Conservation (phyloP, 2,888 invertebrate species). For the Trissolcus brochymenae region DNA sequence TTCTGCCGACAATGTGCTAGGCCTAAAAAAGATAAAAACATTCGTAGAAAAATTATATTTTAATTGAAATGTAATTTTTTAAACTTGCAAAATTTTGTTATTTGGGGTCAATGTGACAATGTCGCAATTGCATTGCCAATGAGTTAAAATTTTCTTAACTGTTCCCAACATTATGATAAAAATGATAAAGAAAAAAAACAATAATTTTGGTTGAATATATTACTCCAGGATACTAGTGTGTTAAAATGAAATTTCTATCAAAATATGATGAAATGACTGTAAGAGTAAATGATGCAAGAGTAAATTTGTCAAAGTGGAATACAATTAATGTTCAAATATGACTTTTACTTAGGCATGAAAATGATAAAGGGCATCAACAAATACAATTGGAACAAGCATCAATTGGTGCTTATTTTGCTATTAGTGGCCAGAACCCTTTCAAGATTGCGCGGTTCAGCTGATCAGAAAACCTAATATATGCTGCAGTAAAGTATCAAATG, state of each 20-base stretch:
- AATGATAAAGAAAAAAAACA: too few species aligned
- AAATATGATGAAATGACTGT: too few species aligned
- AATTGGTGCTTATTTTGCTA: constrained; percentile 55
- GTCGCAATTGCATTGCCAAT: neutral
- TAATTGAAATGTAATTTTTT: neutral
- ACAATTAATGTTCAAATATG: constrained; percentile 34
- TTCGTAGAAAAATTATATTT: neutral
- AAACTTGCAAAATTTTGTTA: too few species aligned
- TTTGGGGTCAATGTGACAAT: too few species aligned
- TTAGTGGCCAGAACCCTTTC: constrained; percentile 57
- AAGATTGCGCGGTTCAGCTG: constrained; percentile 46
- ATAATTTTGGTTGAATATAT: too few species aligned
- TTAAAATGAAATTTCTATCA: too few species aligned
- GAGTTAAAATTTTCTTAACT: too few species aligned
- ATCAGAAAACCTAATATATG: constrained; percentile 42
- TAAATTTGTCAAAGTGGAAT: constrained; percentile 6
- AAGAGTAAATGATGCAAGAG: too few species aligned
- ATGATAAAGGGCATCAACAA: constrained; percentile 57
- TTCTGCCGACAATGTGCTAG: constrained; percentile 80
- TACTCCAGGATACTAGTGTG: too few species aligned
- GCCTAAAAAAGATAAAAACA: constrained; percentile 70
- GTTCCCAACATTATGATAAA: too few species aligned
- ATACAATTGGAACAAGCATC: constrained; percentile 62
- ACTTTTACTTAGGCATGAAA: constrained; percentile 29
- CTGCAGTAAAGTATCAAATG: constrained; percentile 32